A percentile compares a stretch with the other conserved stretches of the same genome.
Conservation (phyloP, 2,113 vertebrate genomes). For the Pleuronectes platessa region DNA sequence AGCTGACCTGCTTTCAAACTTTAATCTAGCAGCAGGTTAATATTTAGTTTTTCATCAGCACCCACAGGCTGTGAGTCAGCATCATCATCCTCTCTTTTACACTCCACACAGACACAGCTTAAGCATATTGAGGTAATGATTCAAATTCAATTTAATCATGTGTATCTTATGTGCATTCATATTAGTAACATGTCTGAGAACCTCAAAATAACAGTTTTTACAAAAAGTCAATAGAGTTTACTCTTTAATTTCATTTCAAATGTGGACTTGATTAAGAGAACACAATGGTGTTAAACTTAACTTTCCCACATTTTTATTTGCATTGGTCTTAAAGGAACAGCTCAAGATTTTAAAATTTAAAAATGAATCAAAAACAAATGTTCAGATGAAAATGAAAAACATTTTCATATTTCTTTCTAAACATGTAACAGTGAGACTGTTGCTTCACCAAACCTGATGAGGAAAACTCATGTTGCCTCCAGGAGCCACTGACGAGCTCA, state of each 20-base stretch:
- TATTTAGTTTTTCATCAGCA: not conserved
- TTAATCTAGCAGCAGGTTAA: not conserved
- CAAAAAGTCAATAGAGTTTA: not conserved
- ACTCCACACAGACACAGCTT: too few relatives aligned
- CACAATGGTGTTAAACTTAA: too few relatives aligned
- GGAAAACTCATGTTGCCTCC: conserved; percentile 51
- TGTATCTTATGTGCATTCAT: not conserved
- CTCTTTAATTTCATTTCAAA: not conserved
- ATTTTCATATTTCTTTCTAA: too few relatives aligned
- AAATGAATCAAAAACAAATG: not conserved
- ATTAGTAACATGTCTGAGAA: not conserved
- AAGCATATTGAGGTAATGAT: too few relatives aligned
- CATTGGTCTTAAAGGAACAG: not conserved
- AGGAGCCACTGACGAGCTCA: conserved; percentile 64
- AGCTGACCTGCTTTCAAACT: not conserved
- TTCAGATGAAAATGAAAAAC: not conserved
- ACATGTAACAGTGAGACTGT: not conserved
- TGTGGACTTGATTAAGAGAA: not conserved
- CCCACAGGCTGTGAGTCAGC: not conserved
- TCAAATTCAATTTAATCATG: too few relatives aligned
- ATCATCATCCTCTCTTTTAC: too few relatives aligned
- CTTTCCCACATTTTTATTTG: not conserved
- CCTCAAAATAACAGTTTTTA: too few relatives aligned
- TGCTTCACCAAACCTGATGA: conserved; percentile 41
- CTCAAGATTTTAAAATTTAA: not conserved